These are phyloP conservation scores for Microchrysa polita DNA, from an alignment of 2,888 invertebrate species.

Conservation along the genomic window DNA sequence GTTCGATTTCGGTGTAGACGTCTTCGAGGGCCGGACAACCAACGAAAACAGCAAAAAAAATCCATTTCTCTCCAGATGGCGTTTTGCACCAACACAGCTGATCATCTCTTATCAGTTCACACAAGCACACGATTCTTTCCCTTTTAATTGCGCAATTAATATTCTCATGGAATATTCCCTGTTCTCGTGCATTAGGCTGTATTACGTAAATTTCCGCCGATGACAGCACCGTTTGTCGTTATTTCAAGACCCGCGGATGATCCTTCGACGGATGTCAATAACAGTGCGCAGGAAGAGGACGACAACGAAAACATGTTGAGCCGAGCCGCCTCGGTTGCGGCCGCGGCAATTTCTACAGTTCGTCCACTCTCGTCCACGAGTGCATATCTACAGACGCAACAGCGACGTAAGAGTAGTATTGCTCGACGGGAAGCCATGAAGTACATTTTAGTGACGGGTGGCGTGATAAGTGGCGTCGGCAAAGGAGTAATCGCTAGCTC, in stretches of 20 bases:
- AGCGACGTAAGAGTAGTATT: background rate
- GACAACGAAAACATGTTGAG: constrained; percentile 15
- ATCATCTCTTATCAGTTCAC: background rate
- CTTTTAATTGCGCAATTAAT: constrained; percentile 23
- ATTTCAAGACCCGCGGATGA: constrained; percentile 10
- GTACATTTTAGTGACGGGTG: constrained; percentile 97
- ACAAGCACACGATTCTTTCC: too few species aligned
- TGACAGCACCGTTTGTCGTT: constrained; percentile 26
- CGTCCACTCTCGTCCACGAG: constrained; percentile 20
- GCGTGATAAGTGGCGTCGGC: constrained; percentile 98
- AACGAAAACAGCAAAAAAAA: too few species aligned
- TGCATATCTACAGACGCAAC: background rate
- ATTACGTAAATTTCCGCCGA: background rate
- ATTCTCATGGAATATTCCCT: background rate
- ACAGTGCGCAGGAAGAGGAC: constrained; percentile 20
- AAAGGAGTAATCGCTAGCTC: constrained; percentile 96
- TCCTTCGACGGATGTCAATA: background rate
- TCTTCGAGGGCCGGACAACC: too few species aligned
- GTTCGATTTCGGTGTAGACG: too few species aligned
- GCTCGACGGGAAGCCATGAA: constrained; percentile 73
- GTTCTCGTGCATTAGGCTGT: too few species aligned
- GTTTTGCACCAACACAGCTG: background rate
- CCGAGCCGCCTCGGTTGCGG: constrained; percentile 22
- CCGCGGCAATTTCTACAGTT: constrained; percentile 17
- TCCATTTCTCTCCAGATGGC: constrained; percentile 6